Conservation (phyloP, 37 sponge, comb jelly and placozoan species). For the Aplysina aerophoba region DNA sequence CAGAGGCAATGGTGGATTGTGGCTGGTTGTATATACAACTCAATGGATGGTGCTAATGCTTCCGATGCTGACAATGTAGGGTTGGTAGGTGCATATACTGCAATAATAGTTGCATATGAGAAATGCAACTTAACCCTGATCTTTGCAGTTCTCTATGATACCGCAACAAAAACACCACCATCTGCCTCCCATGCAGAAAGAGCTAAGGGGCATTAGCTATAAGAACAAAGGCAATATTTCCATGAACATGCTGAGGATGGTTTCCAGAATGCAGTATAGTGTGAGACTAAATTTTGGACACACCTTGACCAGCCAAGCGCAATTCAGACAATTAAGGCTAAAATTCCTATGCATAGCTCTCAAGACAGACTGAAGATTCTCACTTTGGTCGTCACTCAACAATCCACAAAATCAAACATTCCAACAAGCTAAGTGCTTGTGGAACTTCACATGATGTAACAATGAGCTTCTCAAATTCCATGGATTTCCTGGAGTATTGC, state of each 20-base stretch:
- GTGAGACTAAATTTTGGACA: neutral
- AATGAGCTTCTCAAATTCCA: too few relatives aligned
- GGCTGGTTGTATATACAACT: too few relatives aligned
- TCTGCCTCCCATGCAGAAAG: neutral
- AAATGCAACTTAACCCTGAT: neutral
- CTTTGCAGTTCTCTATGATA: neutral
- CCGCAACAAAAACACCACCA: neutral
- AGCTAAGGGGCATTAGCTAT: neutral
- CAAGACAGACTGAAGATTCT: neutral
- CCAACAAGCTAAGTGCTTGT: too few relatives aligned
- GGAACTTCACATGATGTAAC: too few relatives aligned
- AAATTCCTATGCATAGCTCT: neutral
- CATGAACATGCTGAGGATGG: neutral
- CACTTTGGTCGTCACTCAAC: neutral
- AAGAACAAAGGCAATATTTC: neutral
- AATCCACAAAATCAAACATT: neutral
- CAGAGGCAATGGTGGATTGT: too few relatives aligned
- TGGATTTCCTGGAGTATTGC: too few relatives aligned
- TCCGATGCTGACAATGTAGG: neutral
- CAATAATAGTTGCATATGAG: neutral
- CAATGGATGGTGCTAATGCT: neutral
- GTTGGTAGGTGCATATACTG: slow-evolving; percentile 16
- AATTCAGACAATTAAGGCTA: slow-evolving; percentile 1
- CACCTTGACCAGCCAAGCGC: neutral
- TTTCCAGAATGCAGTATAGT: neutral